Conservation (phyloP, 2,797 vertebrate genomes). For the Enteromius viviparus region DNA sequence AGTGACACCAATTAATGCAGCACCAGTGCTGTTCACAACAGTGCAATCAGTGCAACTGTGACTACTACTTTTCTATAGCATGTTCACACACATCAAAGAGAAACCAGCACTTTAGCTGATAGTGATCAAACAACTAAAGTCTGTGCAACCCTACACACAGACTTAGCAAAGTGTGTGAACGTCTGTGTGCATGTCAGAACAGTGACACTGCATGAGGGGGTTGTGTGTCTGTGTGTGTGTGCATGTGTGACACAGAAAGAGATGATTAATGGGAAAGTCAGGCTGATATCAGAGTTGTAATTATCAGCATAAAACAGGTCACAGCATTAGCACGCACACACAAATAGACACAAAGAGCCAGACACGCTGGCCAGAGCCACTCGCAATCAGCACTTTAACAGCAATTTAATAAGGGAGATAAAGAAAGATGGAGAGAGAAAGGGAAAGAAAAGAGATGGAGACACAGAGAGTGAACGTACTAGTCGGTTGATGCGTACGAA, state of each 20-base stretch:
- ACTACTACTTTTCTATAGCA: not conserved
- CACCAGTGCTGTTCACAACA: not conserved
- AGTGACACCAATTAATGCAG: constrained; percentile 16
- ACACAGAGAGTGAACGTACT: constrained; percentile 77
- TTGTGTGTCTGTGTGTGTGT: not conserved
- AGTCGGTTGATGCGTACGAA: constrained; percentile 95
- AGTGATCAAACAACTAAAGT: constrained; percentile 9
- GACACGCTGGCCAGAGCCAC: not conserved
- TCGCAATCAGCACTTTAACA: constrained; percentile 13
- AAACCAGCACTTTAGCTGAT: not conserved
- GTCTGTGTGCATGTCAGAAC: constrained; percentile 9
- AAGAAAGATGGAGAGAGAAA: constrained; percentile 18
- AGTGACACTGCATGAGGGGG: constrained; percentile 16
- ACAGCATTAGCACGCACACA: constrained; percentile 77
- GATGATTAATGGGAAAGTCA: constrained; percentile 96
- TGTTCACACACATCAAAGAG: not conserved
- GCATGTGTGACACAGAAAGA: constrained; percentile 69
- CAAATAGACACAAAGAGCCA: constrained; percentile 32
- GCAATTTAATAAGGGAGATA: constrained; percentile 40
- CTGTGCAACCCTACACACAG: constrained; percentile 4
- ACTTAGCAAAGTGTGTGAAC: constrained; percentile 8
- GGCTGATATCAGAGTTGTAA: constrained; percentile 94
- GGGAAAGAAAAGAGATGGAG: constrained; percentile 14
- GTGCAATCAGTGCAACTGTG: not conserved
- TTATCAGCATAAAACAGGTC: constrained; percentile 92